Evolutionary conservation across 1,140 invertebrate species (phyloP).

Genomic region (Bombus balteatus): DNA sequence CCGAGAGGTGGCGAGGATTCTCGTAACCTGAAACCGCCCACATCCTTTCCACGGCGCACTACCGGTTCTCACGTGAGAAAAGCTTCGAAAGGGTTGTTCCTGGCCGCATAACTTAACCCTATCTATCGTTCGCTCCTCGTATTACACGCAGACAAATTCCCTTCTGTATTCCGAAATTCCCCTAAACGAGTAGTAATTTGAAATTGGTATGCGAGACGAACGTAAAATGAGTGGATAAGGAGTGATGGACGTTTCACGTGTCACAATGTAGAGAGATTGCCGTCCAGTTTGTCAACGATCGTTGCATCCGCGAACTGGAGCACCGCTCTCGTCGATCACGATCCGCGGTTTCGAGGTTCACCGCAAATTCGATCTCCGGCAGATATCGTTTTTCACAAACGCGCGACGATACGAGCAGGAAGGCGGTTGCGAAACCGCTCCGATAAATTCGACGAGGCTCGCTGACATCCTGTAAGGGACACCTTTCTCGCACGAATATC

Average conservation of each 20-base stretch:
- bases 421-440: conserved; percentile 28
- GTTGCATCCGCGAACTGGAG: conserved; percentile 33
- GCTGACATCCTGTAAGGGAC: conserved; percentile 17
- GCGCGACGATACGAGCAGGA: background rate
- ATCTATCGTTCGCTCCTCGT: background rate
- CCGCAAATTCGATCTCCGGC: conserved; percentile 62
- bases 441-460: conserved; percentile 20
- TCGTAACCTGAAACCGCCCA: conserved; percentile 66
- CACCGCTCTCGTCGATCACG: conserved; percentile 47
- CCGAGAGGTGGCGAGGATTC: conserved; percentile 32
- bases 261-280: no score
- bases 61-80: conserved; percentile 57
- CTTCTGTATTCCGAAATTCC: background rate
- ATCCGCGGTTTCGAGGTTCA: conserved; percentile 59
- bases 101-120: background rate
- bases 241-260: no score
- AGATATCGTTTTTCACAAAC: conserved; percentile 59
- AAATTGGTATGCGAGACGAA: no score
- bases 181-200: no score
- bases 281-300: conserved; percentile 6
- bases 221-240: no score
- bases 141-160: background rate
- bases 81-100: conserved; percentile 28
- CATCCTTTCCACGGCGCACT: conserved; percentile 56
- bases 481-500: background rate